Conservation (phyloP, 2,797 vertebrate species). For the Anabacerthia variegaticeps region DNA sequence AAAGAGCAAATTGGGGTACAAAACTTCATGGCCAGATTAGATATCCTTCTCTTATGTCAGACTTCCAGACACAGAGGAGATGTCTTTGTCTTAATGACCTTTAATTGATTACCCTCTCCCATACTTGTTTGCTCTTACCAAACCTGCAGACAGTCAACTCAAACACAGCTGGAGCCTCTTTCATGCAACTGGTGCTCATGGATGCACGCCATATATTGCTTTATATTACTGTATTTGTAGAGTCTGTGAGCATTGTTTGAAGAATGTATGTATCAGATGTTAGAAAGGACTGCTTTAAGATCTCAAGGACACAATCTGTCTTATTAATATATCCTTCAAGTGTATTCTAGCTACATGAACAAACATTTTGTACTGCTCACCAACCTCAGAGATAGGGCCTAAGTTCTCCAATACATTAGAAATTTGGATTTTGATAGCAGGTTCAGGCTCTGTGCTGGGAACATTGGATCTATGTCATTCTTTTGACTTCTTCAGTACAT, state of each 20-base stretch:
- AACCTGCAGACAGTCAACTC: neutral
- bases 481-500: neutral
- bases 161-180: neutral
- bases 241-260: neutral
- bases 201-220: neutral
- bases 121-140: neutral
- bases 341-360: neutral
- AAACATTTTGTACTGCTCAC: neutral
- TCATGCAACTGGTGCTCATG: neutral
- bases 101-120: neutral
- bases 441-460: neutral
- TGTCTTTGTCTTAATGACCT: neutral
- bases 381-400: neutral
- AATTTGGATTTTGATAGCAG: neutral
- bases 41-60: neutral
- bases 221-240: neutral
- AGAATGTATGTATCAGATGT: neutral
- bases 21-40: neutral
- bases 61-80: neutral
- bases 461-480: neutral
- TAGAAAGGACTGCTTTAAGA: neutral
- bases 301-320: neutral
- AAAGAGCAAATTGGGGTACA: neutral
- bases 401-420: neutral
- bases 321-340: neutral